These are phyloP conservation scores for Drosophila meridionalis DNA, from an alignment of 2,888 invertebrate species.

Conservation along the genomic window DNA sequence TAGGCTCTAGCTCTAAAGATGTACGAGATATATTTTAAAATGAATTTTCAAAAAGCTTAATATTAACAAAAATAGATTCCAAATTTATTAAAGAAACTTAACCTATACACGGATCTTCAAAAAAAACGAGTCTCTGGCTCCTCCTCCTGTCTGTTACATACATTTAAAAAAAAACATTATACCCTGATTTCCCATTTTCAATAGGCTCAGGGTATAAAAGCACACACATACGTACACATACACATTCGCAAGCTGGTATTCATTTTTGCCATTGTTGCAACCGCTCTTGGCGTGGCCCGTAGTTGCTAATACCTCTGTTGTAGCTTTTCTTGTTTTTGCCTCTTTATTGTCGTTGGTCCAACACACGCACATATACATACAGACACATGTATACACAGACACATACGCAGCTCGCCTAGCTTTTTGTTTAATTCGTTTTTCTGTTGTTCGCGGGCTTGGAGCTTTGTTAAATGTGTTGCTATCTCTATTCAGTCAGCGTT, in stretches of 20 bases:
- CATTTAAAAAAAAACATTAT: no score
- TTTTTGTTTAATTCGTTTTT: constrained; percentile 80
- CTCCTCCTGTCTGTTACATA: no score
- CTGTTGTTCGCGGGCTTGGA: constrained; percentile 74
- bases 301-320: constrained; percentile 52
- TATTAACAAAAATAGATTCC: no score
- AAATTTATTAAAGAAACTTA: no score
- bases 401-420: constrained; percentile 43
- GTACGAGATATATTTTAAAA: no score
- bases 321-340: constrained; percentile 20
- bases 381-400: constrained; percentile 15
- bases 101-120: no score
- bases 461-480: constrained; percentile 69
- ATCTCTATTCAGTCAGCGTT: constrained; percentile 27
- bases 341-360: constrained; percentile 33
- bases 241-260: constrained; percentile 22
- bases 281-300: constrained; percentile 60
- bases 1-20: no score
- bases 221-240: constrained; percentile 3
- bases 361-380: constrained; percentile 24
- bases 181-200: no score
- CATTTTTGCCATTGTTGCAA: constrained; percentile 72
- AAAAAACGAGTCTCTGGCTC: no score
- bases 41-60: no score
- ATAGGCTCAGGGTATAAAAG: no score